Evolutionary conservation across 1,140 invertebrate genomes (phyloP), one percentile per base, ranked within the genome.

Genomic region (Megathymus violae): DNA sequence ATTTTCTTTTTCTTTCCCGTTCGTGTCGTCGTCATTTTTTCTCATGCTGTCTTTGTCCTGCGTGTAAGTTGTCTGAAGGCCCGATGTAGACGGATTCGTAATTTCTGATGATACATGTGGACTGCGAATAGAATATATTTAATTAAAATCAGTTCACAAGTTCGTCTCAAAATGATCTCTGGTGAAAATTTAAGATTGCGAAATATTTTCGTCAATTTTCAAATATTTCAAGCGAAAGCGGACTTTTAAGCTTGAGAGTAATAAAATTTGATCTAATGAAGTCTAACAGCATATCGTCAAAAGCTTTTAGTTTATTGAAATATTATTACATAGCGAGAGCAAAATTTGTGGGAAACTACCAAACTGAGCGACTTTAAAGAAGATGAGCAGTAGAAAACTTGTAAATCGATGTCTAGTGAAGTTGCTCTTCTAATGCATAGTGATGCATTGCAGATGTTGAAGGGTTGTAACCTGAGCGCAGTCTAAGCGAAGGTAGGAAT

Each of bases 61-160:
- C 58, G 69, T 47, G 62, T 64, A 60, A 51, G 67, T 61, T 51
- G 68, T 67, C 64, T 83, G 80, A 71, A 86, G 77, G 79, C 82
- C 81, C 50, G 88, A 89, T 51, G 88, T 88, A 81, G 88, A 88
- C 82, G 88, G 83, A 87, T 74, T 78, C 46, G 82, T 69, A 27
- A 67, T 80, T 75, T 83, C 84, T 80, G 85, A 62, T 78, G 80
- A 87, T 86, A 78, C 88, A 90, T 90, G 83, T 88, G 88, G 86
- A 87, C 88, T 90, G 78, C 11, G 81, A 81, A 50, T 44, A 66
- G 16, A 51, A 38, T 15, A 47, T 17, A n/a, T 19, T n/a, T 19
- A 52, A 19, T 36, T 15, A 16, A 17, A 40, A 38, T 7, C 2
- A 36, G 10, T 34, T 1, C n/a, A 31, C 9, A 27, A 22, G 4